A percentile compares a stretch with the other conserved stretches of the same genome.
These are phyloP conservation scores for Jaculus jaculus DNA, from an alignment of 2,113 vertebrate species.

Conservation along the genomic window DNA sequence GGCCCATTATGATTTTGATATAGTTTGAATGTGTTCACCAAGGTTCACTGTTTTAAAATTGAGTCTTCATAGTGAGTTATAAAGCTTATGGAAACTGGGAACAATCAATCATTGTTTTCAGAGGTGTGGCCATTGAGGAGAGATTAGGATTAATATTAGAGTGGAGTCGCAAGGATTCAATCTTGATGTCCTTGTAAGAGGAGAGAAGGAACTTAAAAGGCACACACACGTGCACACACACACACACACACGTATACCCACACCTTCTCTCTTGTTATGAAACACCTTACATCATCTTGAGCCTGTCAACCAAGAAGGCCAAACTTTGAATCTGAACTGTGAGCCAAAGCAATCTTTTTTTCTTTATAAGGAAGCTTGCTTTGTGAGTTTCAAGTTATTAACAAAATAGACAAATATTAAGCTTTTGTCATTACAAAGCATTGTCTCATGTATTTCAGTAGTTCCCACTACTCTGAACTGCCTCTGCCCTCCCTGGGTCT, in stretches of 20 bases:
- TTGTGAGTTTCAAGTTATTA: neutral
- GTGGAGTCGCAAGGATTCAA: neutral
- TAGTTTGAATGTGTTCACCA: neutral
- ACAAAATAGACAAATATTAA: neutral
- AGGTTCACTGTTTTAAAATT: too few relatives aligned
- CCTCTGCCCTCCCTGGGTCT: neutral
- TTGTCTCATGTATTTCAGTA: fast-evolving
- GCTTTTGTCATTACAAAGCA: neutral
- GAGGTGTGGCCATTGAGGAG: too few relatives aligned
- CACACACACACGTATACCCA: too few relatives aligned
- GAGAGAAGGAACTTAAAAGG: neutral
- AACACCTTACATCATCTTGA: fast-evolving
- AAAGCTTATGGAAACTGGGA: neutral
- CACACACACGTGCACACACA: neutral
- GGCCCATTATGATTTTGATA: neutral
- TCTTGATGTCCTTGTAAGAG: neutral
- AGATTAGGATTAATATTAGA: neutral
- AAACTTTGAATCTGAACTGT: neutral
- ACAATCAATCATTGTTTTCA: neutral
- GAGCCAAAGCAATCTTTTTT: neutral
- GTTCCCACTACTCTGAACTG: fast-evolving
- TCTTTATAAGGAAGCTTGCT: neutral
- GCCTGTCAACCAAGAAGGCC: neutral
- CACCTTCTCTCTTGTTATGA: neutral
- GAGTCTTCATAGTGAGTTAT: neutral